phyloP scores from a whole-genome alignment of 2,113 vertebrate genomes.

The Sinocyclocheilus grahami region DNA sequence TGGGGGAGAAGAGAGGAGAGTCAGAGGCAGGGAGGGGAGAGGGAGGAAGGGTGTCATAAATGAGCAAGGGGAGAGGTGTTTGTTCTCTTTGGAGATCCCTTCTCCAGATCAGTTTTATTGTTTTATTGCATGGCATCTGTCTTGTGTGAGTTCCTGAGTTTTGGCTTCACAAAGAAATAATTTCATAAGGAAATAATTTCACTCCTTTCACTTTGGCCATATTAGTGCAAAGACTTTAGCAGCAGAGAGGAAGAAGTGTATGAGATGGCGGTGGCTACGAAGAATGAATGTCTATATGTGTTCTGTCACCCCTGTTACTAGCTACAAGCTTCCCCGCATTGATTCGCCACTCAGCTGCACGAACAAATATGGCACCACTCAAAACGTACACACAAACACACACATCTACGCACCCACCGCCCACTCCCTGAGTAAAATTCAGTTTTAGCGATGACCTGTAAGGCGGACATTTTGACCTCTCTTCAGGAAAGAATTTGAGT shows the following conservation, averaged over 20 bases:
- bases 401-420: conserved; percentile 22
- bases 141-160: no score
- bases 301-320: conserved; percentile 30
- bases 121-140: no score
- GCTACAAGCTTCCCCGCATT: conserved; percentile 23
- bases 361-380: conserved; percentile 7
- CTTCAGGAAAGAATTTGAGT: conserved; percentile 34
- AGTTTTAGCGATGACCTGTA: conserved; percentile 12
- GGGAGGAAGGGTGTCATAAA: no score
- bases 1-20: no score
- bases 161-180: no score
- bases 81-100: no score
- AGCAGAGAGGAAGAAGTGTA: background rate
- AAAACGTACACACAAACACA: conserved; percentile 16
- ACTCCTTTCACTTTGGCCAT: background rate
- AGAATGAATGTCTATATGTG: conserved; percentile 33
- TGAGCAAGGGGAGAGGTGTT: no score
- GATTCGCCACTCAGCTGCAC: background rate
- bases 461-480: conserved; percentile 48
- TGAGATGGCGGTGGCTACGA: background rate
- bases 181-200: no score
- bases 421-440: conserved; percentile 32
- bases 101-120: no score
- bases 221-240: background rate
- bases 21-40: no score